A percentile compares a stretch with the other conserved stretches of the same genome.
phyloP scores from a whole-genome alignment of 2,888 invertebrate genomes.

The Caenorhabditis macrosperma region DNA sequence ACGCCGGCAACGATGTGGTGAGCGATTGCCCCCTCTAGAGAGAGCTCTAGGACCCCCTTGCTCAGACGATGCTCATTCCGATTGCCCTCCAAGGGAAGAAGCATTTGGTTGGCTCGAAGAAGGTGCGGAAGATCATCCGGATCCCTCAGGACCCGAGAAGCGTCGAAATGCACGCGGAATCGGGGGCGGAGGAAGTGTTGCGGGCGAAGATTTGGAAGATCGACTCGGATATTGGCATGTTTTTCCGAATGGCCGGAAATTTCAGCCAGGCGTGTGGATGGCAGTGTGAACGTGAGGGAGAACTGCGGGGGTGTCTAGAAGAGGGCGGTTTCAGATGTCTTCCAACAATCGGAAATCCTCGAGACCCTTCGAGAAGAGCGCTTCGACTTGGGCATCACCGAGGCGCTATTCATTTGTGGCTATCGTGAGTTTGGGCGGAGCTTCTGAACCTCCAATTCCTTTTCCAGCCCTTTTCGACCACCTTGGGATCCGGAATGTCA shows the following conservation, averaged over 20 bases:
- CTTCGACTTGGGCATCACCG: slow-evolving; percentile 52
- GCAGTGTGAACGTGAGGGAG: slow-evolving; percentile 34
- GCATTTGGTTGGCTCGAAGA: slow-evolving; percentile 47
- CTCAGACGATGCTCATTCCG: slow-evolving; percentile 55
- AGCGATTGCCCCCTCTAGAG: too few relatives aligned
- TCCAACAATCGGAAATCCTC: slow-evolving; percentile 31
- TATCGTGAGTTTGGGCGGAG: slow-evolving; percentile 36
- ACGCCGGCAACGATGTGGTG: slow-evolving; percentile 64
- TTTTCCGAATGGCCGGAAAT: slow-evolving; percentile 42
- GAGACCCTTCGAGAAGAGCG: slow-evolving; percentile 31
- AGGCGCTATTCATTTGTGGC: slow-evolving; percentile 45
- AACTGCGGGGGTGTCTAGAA: not conserved
- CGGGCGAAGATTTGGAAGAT: slow-evolving; percentile 42
- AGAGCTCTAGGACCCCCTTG: too few relatives aligned
- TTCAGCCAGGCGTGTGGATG: slow-evolving; percentile 35
- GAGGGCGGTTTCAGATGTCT: slow-evolving; percentile 22
- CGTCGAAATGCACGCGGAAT: slow-evolving; percentile 20
- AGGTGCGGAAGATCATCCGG: slow-evolving; percentile 39
- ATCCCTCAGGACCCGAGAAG: slow-evolving; percentile 35
- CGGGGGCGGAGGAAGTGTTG: slow-evolving; percentile 20
- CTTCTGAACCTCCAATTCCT: not conserved
- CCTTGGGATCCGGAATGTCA: slow-evolving; percentile 38
- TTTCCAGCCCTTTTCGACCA: slow-evolving; percentile 46
- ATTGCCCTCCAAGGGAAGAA: slow-evolving; percentile 27
- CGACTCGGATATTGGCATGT: slow-evolving; percentile 33